These are phyloP conservation scores for Cydia fagiglandana DNA, from an alignment of 1,140 invertebrate genomes.

Conservation along the genomic window DNA sequence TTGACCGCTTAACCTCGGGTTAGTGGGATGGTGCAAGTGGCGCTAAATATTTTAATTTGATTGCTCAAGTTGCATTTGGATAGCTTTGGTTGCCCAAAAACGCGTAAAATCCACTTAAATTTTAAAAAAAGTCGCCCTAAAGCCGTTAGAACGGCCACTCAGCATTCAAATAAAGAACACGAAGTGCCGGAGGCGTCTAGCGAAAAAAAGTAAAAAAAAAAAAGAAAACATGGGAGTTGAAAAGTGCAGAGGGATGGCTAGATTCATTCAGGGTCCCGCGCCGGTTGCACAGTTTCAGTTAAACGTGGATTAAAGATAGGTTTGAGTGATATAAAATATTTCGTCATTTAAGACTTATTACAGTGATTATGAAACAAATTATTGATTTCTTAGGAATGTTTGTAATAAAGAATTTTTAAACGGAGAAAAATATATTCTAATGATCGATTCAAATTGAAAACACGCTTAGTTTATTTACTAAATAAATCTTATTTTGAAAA, in stretches of 20 bases:
- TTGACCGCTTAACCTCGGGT: no score
- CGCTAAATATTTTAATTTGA: neutral
- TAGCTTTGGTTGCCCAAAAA: neutral
- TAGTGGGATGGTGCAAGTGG: no score
- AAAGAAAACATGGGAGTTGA: constrained; percentile 42
- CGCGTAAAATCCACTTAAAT: constrained; percentile 30
- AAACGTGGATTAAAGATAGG: constrained; percentile 14
- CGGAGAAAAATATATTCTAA: no score
- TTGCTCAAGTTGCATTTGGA: neutral
- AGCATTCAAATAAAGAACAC: constrained; percentile 39
- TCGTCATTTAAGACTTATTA: no score
- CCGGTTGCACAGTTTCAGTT: constrained; percentile 32
- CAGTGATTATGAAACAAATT: no score
- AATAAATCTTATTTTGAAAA: no score
- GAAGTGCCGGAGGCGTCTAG: constrained; percentile 62
- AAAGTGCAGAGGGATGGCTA: constrained; percentile 62
- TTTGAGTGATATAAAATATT: no score
- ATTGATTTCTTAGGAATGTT: no score
- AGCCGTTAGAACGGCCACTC: constrained; percentile 32
- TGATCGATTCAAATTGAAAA: no score
- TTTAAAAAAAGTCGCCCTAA: constrained; percentile 28
- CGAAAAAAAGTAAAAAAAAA: constrained; percentile 58
- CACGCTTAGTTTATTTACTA: no score
- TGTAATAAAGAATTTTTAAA: no score
- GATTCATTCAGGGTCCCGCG: constrained; percentile 47